Conservation (phyloP, 2,888 invertebrate species). For the Brachyptera putata region DNA sequence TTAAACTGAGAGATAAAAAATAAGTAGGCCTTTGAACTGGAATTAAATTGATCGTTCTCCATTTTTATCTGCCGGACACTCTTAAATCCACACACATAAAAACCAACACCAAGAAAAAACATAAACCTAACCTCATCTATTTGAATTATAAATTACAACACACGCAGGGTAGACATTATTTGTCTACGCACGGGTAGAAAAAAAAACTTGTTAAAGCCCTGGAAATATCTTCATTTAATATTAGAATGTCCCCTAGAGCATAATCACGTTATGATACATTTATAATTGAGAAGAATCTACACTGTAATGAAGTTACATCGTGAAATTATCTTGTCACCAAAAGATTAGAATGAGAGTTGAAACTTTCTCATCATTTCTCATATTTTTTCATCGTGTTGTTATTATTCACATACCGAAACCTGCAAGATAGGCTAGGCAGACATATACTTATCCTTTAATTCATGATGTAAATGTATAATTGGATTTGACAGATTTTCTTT, state of each 20-base stretch:
- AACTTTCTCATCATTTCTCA: slow-evolving; percentile 12
- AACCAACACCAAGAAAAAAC: too few relatives aligned
- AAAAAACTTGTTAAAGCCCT: slow-evolving; percentile 6
- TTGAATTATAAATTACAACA: slow-evolving; percentile 11
- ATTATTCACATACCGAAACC: too few relatives aligned
- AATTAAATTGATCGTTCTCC: too few relatives aligned
- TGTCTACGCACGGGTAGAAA: slow-evolving; percentile 2
- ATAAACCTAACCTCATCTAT: neutral
- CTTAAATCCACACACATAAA: too few relatives aligned
- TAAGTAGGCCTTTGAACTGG: too few relatives aligned
- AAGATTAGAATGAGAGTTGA: neutral
- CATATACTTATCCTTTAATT: too few relatives aligned
- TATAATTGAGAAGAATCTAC: slow-evolving; percentile 17
- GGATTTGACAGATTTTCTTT: too few relatives aligned
- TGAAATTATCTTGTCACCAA: slow-evolving; percentile 16
- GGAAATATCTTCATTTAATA: slow-evolving; percentile 16
- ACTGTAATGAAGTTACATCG: neutral
- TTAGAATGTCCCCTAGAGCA: neutral
- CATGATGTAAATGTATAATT: too few relatives aligned
- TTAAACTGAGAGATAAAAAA: too few relatives aligned
- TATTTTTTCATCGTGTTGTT: too few relatives aligned
- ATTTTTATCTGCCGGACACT: too few relatives aligned
- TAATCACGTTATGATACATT: slow-evolving; percentile 9
- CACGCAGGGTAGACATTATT: neutral
- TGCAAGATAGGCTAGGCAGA: too few relatives aligned